A percentile compares a stretch with the other conserved stretches of the same genome.
Conservation (phyloP, 2,888 invertebrate genomes). For the Dolichomitus sp. region DNA sequence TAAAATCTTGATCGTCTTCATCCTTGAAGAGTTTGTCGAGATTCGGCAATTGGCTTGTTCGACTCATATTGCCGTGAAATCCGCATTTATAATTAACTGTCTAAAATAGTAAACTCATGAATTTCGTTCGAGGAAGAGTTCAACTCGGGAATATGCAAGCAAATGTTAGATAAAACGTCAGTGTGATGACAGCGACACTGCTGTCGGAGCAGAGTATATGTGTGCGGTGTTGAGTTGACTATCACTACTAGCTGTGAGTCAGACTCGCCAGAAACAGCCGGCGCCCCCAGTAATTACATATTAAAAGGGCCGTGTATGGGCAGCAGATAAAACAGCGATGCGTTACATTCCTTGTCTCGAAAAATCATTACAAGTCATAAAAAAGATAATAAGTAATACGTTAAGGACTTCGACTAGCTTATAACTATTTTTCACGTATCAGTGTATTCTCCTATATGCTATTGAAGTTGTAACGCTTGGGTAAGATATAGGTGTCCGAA, state of each 20-base stretch:
- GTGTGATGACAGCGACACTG: constrained; percentile 33
- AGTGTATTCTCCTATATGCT: no score
- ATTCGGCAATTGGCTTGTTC: constrained; percentile 77
- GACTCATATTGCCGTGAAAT: constrained; percentile 70
- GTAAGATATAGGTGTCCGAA: no score
- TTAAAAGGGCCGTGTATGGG: constrained; percentile 2
- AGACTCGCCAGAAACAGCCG: constrained; percentile 1
- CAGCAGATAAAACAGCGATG: constrained; percentile 32
- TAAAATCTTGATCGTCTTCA: constrained; percentile 79
- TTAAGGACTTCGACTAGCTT: no score
- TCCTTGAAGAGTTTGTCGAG: constrained; percentile 80
- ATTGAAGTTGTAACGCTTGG: no score
- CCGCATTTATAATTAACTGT: constrained; percentile 5
- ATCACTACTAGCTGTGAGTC: neutral
- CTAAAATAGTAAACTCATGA: neutral
- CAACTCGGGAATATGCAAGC: neutral
- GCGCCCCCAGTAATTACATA: neutral
- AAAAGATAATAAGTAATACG: neutral
- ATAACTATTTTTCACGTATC: no score
- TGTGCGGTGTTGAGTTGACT: neutral
- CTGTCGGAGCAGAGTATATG: neutral
- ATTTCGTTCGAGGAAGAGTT: neutral
- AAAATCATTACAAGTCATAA: neutral
- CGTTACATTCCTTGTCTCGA: neutral
- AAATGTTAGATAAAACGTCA: constrained; percentile 22